Base-by-base conservation (phyloP, 2,888 invertebrate species). In the Sarcophaga variegata region DNA sequence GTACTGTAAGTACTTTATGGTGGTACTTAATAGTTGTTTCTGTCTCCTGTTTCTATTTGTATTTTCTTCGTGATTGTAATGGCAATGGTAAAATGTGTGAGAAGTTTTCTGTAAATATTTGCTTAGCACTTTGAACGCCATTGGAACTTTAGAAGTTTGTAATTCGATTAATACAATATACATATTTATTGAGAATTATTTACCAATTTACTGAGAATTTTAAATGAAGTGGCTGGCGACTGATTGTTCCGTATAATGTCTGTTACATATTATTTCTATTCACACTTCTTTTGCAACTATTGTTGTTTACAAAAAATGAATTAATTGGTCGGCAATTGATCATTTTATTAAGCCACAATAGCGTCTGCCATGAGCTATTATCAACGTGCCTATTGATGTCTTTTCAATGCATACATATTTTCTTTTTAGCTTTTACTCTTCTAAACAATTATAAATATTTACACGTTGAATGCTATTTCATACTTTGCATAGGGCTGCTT, bases 61-160 rank as follows among this genome's bases (percentile, higher is more conserved):
- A 4, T 20, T 49, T 25, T 14, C 54, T 25, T 70, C 54, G 4
- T 70, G 8, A 2, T 2, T 37, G 37, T 2, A 10, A 37, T 37
- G 37, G 37, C 2, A 37, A 37, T 37, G 4, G 45, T 49, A 69
- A 82, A 71, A 77, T 66, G 77, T 82, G 71, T 77, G 71, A 82
- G 82, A 82, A 77, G 64, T 77, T 59, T 70, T 66, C 70, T 25
- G 59, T 72, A 71, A 82, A 82, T 82, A 82, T 71, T 72, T 82
- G 76, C 71, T 45, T 66, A 66, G 27, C 77, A 72, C 82, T 82
- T 66, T 77, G 64, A 45, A 59, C 22, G 37, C 27, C 6, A 20
- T 64, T 54, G 17, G 27, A 12, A 22, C 4, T 63, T 49, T 63
- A 49, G 20, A 66, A 54, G 27, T 54, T 66, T 22, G n/a, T 63